Evolutionary conservation across 2,888 invertebrate species (phyloP).

Genomic region (Ptychoptera contaminata): DNA sequence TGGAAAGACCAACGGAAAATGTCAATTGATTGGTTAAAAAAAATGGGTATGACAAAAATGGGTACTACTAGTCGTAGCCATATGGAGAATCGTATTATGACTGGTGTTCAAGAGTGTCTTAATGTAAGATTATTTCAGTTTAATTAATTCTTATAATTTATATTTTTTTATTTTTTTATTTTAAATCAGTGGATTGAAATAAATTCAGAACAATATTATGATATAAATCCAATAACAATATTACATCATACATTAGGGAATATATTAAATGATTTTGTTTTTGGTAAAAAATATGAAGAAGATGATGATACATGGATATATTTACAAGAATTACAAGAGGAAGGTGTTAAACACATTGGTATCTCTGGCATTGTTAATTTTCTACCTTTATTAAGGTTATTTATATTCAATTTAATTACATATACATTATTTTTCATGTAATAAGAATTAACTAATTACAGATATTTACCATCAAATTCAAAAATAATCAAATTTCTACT

Average conservation of each 20-base stretch:
- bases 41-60: slow-evolving; percentile 54
- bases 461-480: slow-evolving; percentile 37
- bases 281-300: slow-evolving; percentile 52
- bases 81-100: slow-evolving; percentile 47
- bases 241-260: slow-evolving; percentile 56
- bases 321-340: slow-evolving; percentile 62
- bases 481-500: slow-evolving; percentile 47
- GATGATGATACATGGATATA: slow-evolving; percentile 62
- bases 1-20: slow-evolving; percentile 76
- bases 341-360: slow-evolving; percentile 68
- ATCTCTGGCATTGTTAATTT: slow-evolving; percentile 73
- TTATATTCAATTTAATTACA: too few relatives aligned
- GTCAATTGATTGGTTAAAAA: slow-evolving; percentile 52
- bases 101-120: slow-evolving; percentile 44
- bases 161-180: neutral
- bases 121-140: slow-evolving; percentile 28
- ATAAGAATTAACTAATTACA: slow-evolving; percentile 10
- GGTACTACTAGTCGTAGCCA: slow-evolving; percentile 39
- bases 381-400: slow-evolving; percentile 59
- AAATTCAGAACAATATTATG: slow-evolving; percentile 16
- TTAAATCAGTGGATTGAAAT: slow-evolving; percentile 4
- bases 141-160: neutral
- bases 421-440: too few relatives aligned
- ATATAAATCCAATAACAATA: slow-evolving; percentile 21
- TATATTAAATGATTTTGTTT: slow-evolving; percentile 58